phyloP scores from a whole-genome alignment of 2,888 invertebrate species.

The Neocrepidodera transversa region DNA sequence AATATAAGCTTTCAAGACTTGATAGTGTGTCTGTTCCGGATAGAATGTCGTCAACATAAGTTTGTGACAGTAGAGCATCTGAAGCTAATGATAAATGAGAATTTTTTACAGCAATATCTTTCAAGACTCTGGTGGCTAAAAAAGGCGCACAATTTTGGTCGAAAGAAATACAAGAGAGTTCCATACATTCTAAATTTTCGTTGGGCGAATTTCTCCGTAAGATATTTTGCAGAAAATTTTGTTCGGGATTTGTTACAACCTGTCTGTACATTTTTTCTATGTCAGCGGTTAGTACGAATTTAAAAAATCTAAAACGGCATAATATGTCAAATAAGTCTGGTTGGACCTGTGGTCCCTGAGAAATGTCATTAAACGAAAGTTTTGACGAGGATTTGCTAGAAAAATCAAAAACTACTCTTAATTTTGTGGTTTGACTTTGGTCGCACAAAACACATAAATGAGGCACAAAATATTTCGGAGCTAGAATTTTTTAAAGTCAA shows the following conservation, averaged over 20 bases:
- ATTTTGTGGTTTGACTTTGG: constrained; percentile 29
- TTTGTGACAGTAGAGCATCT: no score
- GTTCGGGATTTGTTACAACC: constrained; percentile 9
- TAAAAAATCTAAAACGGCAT: constrained; percentile 17
- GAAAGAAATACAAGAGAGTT: no score
- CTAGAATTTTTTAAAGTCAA: no score
- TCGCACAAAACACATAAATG: constrained; percentile 32
- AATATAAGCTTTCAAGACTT: no score
- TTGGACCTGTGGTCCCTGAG: constrained; percentile 23
- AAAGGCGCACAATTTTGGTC: no score
- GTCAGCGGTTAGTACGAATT: constrained; percentile 23
- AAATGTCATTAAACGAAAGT: constrained; percentile 19
- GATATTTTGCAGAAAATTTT: constrained; percentile 24
- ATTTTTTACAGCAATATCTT: no score
- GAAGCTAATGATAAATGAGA: no score
- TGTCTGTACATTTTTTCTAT: constrained; percentile 26
- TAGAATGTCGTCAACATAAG: no score
- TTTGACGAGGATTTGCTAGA: constrained; percentile 16
- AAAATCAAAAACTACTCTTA: constrained; percentile 32
- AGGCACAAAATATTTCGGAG: constrained; percentile 28
- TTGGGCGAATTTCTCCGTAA: constrained; percentile 20
- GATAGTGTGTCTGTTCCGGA: no score
- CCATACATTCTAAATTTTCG: no score
- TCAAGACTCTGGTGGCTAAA: no score
- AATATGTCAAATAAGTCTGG: constrained; percentile 29